Base-by-base conservation (phyloP, 2,113 vertebrate genomes). In the Tragulus kanchil region DNA sequence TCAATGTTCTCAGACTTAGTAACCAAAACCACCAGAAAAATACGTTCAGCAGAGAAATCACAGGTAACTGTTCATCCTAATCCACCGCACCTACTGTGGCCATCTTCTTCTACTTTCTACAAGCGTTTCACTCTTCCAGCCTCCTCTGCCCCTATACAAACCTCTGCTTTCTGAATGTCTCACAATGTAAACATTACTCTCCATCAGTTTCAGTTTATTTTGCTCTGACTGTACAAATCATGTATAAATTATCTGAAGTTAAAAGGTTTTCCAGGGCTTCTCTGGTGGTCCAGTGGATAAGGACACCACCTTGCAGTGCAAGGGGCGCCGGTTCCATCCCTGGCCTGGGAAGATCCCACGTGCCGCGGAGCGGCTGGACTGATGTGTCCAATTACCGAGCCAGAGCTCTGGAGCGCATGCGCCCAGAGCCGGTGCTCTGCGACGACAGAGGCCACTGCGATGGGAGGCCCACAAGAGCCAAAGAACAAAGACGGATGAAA, bases 121-220 rank as follows among this genome's bases (percentile, higher is more conserved):
- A 56, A 90, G 25, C 12, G 92, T 82, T 71, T 82, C 79, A 62
- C 45, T 54, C 42, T 19, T 81, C 52, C 7, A 58, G 21, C 2
- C 23, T 5, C 56, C 36, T 31, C 50, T 89, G 36, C 45, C 69
- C 48, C 56, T 56, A 85, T 6, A 86, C 77, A 78, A 64, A 75
- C 12, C 77, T 94, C n/a, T 36, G 56, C 65, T 89, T 93, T 85
- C 50, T 89, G n/a, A 91, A 79, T 71, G 62, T 3, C 85, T 69
- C 31, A 36, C 13, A 59, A 61, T 21, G 45, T 81, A 69, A 48
- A 94, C 45, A 85, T 48, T 89, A 87, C 52, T 62, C 65, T 89
- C 59, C 65, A 64, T 85, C 81, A 89, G 19, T 93, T 90, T 89
- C 62, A 71, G 42, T 17, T 62, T 59, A 93, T 13, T 54, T 87